Evolutionary conservation across 2,113 vertebrate species (phyloP).

Genomic region (Microtus ochrogaster): DNA sequence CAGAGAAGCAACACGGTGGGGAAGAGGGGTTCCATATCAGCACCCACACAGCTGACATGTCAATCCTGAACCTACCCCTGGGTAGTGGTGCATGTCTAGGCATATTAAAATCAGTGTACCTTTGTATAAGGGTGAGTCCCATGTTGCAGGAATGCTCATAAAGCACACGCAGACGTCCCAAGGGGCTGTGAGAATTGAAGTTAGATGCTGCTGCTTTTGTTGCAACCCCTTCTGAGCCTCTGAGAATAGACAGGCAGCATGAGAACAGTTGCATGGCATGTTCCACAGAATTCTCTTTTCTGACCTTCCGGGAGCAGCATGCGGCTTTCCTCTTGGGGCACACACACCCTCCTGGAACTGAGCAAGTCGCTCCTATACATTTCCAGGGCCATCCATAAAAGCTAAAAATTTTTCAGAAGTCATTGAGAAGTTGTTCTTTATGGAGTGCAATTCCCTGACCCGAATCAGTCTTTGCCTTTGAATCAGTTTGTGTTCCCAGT

Average conservation of each 20-base stretch:
- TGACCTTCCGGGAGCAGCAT: background rate
- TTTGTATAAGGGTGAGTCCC: background rate
- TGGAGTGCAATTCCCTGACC: constrained; percentile 82
- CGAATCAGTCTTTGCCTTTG: constrained; percentile 87
- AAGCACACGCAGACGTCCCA: background rate
- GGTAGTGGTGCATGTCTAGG: background rate
- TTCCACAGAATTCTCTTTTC: background rate
- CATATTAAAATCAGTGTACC: background rate
- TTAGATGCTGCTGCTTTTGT: background rate
- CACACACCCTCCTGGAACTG: constrained; percentile 33
- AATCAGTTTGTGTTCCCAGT: constrained; percentile 85
- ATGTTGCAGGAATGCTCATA: background rate
- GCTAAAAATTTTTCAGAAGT: constrained; percentile 75
- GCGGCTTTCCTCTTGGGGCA: constrained; percentile 25
- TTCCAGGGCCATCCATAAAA: constrained; percentile 75
- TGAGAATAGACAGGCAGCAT: background rate
- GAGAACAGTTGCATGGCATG: background rate
- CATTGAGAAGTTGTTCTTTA: constrained; percentile 77
- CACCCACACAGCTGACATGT: background rate
- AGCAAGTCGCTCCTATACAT: constrained; percentile 64
- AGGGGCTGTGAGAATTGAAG: background rate
- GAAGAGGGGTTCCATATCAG: too few relatives aligned
- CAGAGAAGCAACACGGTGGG: background rate
- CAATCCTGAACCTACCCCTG: background rate
- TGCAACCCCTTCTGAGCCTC: background rate